Base-by-base conservation (phyloP, 2,797 vertebrate species). In the Cirrhinus mrigala region DNA sequence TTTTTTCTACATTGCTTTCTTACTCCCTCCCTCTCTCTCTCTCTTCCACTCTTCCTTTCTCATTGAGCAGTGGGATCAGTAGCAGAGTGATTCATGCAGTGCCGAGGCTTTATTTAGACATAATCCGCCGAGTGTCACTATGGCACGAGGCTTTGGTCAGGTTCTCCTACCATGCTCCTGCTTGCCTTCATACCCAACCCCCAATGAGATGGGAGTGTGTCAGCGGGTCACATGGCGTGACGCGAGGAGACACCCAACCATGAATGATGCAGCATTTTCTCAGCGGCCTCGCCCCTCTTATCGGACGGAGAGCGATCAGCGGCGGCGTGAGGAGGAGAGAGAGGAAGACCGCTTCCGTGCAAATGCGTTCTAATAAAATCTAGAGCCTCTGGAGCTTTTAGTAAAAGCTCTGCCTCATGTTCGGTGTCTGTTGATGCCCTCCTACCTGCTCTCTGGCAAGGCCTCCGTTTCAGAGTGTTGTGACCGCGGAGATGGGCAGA, bases 21-120 rank as follows among this genome's bases (percentile, higher is more conserved):
- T 54, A 54, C 68, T 37, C 27, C 48, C 46, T 46, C 15, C 44
- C 33, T 37, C 66, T 81, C 48, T 91, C 46, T 37, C 66, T 81
- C 48, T 90, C 85, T 52, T 80, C 75, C 75, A 56, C 66, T 76
- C 74, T 69, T 44, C 46, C 73, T 78, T 60, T 84, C 78, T 69
- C 78, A 85, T 77, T 86, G 77, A 87, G 81, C 79, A 87, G 81
- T 90, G 91, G 92, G 93, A 95, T 95, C 93, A 93, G 93, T 93
- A 91, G 91, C 93, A 92, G 88, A 89, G 92, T 91, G 91, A 94
- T 93, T 94, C 93, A 92, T 89, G 91, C 90, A 86, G 89, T 90
- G 91, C 90, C 33, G 85, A 81, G 89, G 92, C 93, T 95, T 95
- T 94, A 94, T 95, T 94, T 95, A 95, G 93, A 93, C 90, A 91